A percentile compares a stretch with the other conserved stretches of the same genome.
Evolutionary conservation across 2,888 invertebrate genomes (phyloP).

Genomic region (Epinotia ramella): DNA sequence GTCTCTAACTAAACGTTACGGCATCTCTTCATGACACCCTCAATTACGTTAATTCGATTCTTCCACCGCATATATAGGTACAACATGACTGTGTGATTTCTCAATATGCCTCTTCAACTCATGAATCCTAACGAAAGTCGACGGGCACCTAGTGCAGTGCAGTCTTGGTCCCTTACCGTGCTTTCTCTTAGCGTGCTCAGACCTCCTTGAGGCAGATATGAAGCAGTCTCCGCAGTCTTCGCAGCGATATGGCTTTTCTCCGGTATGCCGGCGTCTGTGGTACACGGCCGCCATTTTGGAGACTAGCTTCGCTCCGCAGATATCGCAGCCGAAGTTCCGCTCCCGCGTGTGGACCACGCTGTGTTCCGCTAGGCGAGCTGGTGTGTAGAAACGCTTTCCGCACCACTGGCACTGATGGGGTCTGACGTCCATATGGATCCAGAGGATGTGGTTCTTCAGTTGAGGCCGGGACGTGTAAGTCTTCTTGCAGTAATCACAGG

Average conservation of each 20-base stretch:
- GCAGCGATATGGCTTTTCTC: conserved; percentile 77
- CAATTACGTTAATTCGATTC: background rate
- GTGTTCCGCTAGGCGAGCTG: conserved; percentile 81
- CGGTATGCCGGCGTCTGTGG: conserved; percentile 77
- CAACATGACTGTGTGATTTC: conserved; percentile 59
- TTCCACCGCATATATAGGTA: background rate
- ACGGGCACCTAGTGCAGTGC: conserved; percentile 64
- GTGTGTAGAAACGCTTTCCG: conserved; percentile 80
- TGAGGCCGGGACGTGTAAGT: conserved; percentile 72
- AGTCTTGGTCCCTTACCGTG: conserved; percentile 69
- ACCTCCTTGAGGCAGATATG: conserved; percentile 73
- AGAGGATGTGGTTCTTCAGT: conserved; percentile 77
- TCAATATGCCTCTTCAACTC: conserved; percentile 70
- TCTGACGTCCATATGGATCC: conserved; percentile 79
- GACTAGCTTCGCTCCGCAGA: conserved; percentile 79
- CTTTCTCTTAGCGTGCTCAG: conserved; percentile 74
- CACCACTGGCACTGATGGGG: conserved; percentile 83
- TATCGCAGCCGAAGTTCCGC: conserved; percentile 81
- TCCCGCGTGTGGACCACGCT: conserved; percentile 81
- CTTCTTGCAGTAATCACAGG: conserved; percentile 75
- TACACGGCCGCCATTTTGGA: conserved; percentile 79
- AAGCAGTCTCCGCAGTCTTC: conserved; percentile 75
- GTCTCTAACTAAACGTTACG: no score
- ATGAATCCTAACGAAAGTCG: conserved; percentile 65
- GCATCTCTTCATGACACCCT: no score